Base-by-base conservation (phyloP, 1,140 invertebrate genomes). In the Drosophila sp. region DNA sequence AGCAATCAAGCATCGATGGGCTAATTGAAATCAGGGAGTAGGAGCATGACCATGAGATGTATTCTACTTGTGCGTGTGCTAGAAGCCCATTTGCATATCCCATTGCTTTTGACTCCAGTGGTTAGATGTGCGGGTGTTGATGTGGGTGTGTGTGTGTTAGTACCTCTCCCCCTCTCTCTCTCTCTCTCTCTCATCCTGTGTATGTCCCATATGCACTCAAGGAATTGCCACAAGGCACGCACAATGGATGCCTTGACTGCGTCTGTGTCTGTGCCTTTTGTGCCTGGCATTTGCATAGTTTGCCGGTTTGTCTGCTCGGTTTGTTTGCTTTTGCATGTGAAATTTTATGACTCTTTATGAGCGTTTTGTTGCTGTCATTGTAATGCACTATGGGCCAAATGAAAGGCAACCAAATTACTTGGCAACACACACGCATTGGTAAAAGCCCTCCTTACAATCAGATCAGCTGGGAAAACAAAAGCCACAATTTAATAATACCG, bases 271-370 rank as follows among this genome's bases (percentile, higher is more conserved):
- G 58, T 58, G 74, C 29, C 58, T 65, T 70, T 60, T 77, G 56
- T 68, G 65, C 27, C 47, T 27, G 29, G 44, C 68, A 80, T 74
- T 72, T 85, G 82, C 79, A 86, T 86, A 86, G 82, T 79, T 87
- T 69, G 69, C 40, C 58, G 68, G 75, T 60, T 66, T 64, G 66
- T 44, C 50, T 72, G 66, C 72, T 79, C 50, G 70, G 66, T 77
- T 79, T 79, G 66, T 77, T 67, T 79, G 79, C 65, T 67, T 72
- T 40, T 73, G 65, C 58, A 65, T 71, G 69, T 60, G 41, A 82
- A 73, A 66, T 81, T 79, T 79, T 77, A 83, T 83, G 80, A 66
- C 72, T 63, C 81, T 80, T 89, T 87, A 79, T 87, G 70, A 81
- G 70, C 70, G 62, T 62, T 77, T 79, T 76, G 60, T 66, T 65